Percentiles rank a stretch among this genome's conserved stretches.
Conservation (phyloP, 2,888 invertebrate species). For the Oxystoma pomonae region DNA sequence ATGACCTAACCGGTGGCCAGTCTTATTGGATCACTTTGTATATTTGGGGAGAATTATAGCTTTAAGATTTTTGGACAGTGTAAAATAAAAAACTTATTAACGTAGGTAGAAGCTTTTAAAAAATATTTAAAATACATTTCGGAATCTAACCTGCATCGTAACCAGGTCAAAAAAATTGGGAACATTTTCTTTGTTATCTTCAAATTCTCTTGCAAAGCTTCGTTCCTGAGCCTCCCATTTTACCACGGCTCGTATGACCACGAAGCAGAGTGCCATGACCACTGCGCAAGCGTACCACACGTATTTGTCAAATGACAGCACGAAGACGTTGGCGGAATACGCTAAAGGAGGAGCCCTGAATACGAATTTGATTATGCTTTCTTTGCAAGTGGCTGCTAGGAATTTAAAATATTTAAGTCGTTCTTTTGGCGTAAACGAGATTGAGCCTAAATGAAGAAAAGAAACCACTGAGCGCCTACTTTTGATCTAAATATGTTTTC, state of each 20-base stretch:
- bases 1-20: too few species aligned
- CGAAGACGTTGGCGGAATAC: constrained; percentile 57
- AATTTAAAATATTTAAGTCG: constrained; percentile 48
- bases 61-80: too few species aligned
- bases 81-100: too few species aligned
- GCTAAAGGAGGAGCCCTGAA: constrained; percentile 63
- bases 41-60: too few species aligned
- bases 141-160: constrained; percentile 23
- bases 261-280: constrained; percentile 6
- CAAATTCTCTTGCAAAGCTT: constrained; percentile 3
- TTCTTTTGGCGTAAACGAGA: constrained; percentile 40
- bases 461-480: too few species aligned
- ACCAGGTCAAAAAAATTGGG: constrained; percentile 16
- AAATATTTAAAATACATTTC: too few species aligned
- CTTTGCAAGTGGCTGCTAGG: constrained; percentile 51
- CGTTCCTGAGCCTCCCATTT: constrained; percentile 15
- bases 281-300: constrained; percentile 19
- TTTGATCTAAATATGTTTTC: too few species aligned
- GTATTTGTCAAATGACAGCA: constrained; percentile 17
- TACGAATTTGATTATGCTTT: constrained; percentile 54
- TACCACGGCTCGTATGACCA: constrained; percentile 15
- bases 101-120: too few species aligned
- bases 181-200: constrained; percentile 11
- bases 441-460: constrained; percentile 37
- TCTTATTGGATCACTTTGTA: too few species aligned